Percentiles rank a stretch among this genome's conserved stretches.
Evolutionary conservation across 2,888 invertebrate genomes (phyloP).

Genomic region (Allolobophora icterica): DNA sequence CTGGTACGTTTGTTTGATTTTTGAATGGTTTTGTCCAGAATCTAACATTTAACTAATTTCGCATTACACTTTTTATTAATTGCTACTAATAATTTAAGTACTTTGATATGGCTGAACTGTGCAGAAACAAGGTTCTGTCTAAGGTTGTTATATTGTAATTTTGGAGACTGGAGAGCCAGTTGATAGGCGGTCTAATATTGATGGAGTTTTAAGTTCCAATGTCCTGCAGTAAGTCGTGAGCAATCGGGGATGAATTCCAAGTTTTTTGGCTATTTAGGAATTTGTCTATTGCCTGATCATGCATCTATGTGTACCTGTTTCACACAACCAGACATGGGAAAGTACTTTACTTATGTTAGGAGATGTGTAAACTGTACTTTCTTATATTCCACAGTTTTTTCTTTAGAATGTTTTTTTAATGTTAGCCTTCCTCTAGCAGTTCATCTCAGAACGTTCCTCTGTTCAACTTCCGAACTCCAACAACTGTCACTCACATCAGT

Average conservation of each 20-base stretch:
- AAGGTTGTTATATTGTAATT: neutral
- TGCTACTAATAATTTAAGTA: neutral
- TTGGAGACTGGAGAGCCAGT: neutral
- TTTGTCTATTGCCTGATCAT: neutral
- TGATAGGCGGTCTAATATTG: neutral
- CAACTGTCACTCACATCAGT: constrained; percentile 20
- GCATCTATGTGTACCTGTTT: neutral
- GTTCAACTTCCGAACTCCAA: constrained; percentile 19
- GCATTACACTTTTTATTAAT: too few relatives aligned
- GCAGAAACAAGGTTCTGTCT: neutral
- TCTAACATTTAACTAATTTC: neutral
- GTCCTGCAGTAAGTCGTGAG: neutral
- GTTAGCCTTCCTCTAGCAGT: neutral
- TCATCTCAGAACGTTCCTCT: neutral
- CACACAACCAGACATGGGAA: neutral
- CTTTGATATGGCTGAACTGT: neutral
- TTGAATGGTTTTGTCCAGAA: neutral
- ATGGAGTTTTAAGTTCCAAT: too few relatives aligned
- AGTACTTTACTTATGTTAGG: neutral
- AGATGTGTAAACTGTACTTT: neutral
- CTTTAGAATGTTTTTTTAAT: neutral
- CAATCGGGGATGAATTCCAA: neutral
- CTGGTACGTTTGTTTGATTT: neutral
- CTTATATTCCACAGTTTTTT: neutral
- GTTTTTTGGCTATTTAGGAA: neutral